Conservation (phyloP, 2,797 vertebrate species). For the Megaceryle alcyon region DNA sequence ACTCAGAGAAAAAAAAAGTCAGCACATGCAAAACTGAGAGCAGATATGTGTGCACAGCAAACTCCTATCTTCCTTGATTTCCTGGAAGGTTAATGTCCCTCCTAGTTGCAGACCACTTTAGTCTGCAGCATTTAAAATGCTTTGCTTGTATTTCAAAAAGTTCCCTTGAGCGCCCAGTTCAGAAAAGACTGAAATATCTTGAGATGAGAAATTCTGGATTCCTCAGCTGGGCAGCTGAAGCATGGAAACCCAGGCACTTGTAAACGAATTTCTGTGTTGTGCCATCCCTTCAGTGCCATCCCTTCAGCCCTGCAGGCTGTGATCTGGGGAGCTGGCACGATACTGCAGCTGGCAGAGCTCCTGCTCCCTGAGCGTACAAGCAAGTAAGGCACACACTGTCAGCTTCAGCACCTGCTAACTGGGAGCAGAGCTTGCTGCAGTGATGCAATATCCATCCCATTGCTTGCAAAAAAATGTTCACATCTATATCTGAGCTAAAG, state of each 20-base stretch:
- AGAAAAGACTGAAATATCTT: background rate
- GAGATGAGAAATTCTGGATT: background rate
- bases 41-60: background rate
- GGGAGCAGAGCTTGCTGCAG: background rate
- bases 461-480: background rate
- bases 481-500: background rate
- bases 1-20: background rate
- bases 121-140: background rate
- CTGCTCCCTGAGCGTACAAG: background rate
- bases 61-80: background rate
- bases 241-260: background rate
- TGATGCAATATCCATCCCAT: background rate
- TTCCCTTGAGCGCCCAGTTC: background rate
- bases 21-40: background rate
- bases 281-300: background rate
- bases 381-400: background rate
- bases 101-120: background rate
- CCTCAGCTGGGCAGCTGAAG: background rate
- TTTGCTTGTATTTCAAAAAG: background rate
- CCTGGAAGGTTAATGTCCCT: background rate
- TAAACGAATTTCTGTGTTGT: background rate
- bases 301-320: background rate
- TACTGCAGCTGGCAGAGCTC: constrained; percentile 28
- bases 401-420: constrained; percentile 22
- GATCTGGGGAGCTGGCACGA: constrained; percentile 19